Base-by-base conservation (phyloP, 2,888 invertebrate genomes). In the Uropetala carovei region DNA sequence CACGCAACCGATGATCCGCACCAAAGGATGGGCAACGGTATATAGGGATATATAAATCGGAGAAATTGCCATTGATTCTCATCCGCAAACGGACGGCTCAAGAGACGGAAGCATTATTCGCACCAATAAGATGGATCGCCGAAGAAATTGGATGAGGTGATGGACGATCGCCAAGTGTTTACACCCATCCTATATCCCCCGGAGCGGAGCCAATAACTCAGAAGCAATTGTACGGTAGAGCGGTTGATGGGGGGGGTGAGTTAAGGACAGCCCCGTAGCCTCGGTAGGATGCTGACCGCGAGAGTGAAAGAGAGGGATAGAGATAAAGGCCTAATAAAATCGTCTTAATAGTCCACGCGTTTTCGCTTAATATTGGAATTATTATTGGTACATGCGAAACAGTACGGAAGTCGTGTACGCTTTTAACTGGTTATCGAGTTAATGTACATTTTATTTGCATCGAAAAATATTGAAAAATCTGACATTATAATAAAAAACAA, bases 121-220 rank as follows among this genome's bases (percentile, higher is more conserved):
- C n/a, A 64, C 56, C 89, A 89, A 68, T 86, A 68, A 89, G 59
- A 89, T 7, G 11, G 43, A 68, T n/a, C 16, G 64, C 56, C 14
- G 30, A 89, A 89, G 89, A 64, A 89, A 89, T 89, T 89, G 89
- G 89, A 89, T 64, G 43, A 60, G 43, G 1, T 43, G 89, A 89
- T 89, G 89, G 89, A 89, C 43, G 43, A 89, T 89, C 89, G 43
- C 56, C 27, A 27, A 27, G 89, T 68, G 89, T 86, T 86, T 86
- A 30, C 86, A 30, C 89, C 68, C 59, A 60, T 30, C 82, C 43
- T 9, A 14, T 16, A 18, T 83, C 83, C 57, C 56, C 30, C 89
- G 64, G 43, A 60, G 11, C 68, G 68, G 43, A 30, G 64, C 89
- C 68, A 43, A 89, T 89, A 89, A 68, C 89, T 86, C 86, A 60